phyloP scores from a whole-genome alignment of 2,888 invertebrate species.

The Oligia fasciuncula region DNA sequence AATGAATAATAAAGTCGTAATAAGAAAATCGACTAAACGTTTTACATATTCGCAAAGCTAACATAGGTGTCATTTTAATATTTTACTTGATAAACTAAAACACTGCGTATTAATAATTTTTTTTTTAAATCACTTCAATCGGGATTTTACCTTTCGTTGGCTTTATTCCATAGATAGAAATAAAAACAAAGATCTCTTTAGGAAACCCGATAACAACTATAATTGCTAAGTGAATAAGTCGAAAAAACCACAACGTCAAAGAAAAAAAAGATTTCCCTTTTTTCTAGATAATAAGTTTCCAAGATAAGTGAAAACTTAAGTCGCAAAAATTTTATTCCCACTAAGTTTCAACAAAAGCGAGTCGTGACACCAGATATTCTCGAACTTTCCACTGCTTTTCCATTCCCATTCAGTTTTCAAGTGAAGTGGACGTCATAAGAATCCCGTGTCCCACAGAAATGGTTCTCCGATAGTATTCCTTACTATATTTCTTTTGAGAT shows the following conservation, averaged over 20 bases:
- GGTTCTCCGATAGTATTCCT: conserved; percentile 47
- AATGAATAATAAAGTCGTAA: not conserved
- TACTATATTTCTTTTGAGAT: conserved; percentile 41
- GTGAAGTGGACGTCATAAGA: conserved; percentile 61
- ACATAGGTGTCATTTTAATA: not conserved
- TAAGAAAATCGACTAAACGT: not conserved
- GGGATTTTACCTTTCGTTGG: not conserved
- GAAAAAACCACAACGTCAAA: not conserved
- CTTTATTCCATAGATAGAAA: not conserved
- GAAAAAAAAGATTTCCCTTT: not conserved
- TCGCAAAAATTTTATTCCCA: conserved; percentile 31
- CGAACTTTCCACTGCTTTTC: conserved; percentile 43
- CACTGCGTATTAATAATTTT: not conserved
- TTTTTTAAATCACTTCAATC: not conserved
- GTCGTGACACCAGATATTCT: conserved; percentile 48
- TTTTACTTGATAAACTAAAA: not conserved
- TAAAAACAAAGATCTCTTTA: not conserved
- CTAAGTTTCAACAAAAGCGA: conserved; percentile 47
- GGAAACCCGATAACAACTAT: not conserved
- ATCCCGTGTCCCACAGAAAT: conserved; percentile 49
- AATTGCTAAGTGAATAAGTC: not conserved
- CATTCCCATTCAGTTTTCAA: conserved; percentile 51
- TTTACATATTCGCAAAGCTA: not conserved
- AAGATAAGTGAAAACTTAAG: conserved; percentile 23
- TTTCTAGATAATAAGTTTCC: conserved; percentile 19